Conservation (phyloP, 2,888 invertebrate genomes). For the Altica lythri region DNA sequence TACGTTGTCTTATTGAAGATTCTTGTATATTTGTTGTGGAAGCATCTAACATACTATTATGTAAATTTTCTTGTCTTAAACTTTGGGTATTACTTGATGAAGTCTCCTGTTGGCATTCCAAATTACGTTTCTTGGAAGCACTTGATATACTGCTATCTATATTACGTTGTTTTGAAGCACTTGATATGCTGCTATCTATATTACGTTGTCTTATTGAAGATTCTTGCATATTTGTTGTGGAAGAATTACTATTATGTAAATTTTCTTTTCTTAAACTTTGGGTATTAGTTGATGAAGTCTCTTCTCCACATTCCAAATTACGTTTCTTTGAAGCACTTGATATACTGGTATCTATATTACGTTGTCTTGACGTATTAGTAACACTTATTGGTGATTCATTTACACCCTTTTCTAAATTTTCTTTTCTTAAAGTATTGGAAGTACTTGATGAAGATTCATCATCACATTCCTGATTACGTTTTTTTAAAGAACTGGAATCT, state of each 20-base stretch:
- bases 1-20: background rate
- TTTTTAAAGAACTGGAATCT: background rate
- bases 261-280: background rate
- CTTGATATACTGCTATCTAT: background rate
- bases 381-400: background rate
- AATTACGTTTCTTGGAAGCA: background rate
- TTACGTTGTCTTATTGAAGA: background rate
- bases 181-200: background rate
- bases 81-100: too few relatives aligned
- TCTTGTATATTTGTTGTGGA: background rate
- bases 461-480: background rate
- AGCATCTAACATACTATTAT: too few relatives aligned
- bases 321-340: slow-evolving; percentile 1
- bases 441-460: too few relatives aligned
- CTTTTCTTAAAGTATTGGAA: too few relatives aligned
- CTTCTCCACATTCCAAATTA: background rate
- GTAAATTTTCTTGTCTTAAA: background rate
- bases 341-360: background rate
- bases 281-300: too few relatives aligned
- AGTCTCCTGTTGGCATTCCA: background rate
- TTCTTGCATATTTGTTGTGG: background rate
- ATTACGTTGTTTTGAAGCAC: background rate
- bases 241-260: too few relatives aligned
- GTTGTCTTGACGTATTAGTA: background rate
- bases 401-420: too few relatives aligned